Evolutionary conservation across 2,797 vertebrate species (phyloP).

Genomic region (Betta splendens): DNA sequence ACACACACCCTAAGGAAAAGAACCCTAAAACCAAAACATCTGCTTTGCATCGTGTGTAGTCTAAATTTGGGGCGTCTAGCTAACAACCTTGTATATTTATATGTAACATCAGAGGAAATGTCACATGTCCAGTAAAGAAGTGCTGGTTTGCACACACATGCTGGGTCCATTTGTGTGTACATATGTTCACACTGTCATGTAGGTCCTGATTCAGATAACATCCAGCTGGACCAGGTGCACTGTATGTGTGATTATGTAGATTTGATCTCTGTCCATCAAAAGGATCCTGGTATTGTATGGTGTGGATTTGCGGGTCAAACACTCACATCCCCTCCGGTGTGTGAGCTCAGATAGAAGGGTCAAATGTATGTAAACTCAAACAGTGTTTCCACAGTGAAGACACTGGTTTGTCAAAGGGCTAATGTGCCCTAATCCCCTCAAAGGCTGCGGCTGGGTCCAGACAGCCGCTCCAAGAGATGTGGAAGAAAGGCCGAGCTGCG

Average conservation of each 20-base stretch:
- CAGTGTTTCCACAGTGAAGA: constrained; percentile 54
- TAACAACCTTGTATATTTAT: too few relatives aligned
- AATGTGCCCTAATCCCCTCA: constrained; percentile 67
- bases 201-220: neutral
- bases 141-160: too few relatives aligned
- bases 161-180: too few relatives aligned
- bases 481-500: constrained; percentile 25
- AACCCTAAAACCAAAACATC: too few relatives aligned
- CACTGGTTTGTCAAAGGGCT: constrained; percentile 61
- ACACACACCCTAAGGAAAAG: too few relatives aligned
- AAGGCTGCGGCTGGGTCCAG: constrained; percentile 42
- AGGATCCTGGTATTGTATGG: constrained; percentile 45
- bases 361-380: constrained; percentile 61
- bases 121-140: too few relatives aligned
- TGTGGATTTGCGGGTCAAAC: constrained; percentile 56
- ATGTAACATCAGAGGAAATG: too few relatives aligned
- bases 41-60: too few relatives aligned
- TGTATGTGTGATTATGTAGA: constrained; percentile 28
- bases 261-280: constrained; percentile 46
- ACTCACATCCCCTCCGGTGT: constrained; percentile 24
- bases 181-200: too few relatives aligned
- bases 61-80: too few relatives aligned
- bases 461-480: constrained; percentile 23
- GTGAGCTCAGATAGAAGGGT: constrained; percentile 61
- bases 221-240: constrained; percentile 35